Conservation (phyloP, 2,113 vertebrate genomes). For the Canis aureus region DNA sequence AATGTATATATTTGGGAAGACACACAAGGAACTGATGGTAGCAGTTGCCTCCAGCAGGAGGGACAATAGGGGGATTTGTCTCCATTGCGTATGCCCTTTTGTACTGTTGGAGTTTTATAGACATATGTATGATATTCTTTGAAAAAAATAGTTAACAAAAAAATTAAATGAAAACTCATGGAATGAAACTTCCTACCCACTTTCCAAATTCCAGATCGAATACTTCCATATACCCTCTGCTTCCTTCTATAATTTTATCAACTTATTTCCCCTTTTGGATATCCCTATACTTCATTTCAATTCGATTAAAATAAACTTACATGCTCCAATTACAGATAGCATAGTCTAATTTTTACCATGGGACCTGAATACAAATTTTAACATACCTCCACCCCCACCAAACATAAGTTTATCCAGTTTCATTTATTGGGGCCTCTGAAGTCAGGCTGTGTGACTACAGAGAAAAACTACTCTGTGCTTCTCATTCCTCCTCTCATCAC, state of each 20-base stretch:
- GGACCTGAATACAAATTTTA: background rate
- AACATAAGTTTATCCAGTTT: background rate
- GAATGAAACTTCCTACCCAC: background rate
- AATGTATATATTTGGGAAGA: background rate
- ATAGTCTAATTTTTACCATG: background rate
- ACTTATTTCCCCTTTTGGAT: background rate
- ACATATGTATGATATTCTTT: background rate
- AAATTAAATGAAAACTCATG: background rate
- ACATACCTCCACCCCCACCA: background rate
- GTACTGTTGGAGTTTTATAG: background rate
- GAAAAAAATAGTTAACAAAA: background rate
- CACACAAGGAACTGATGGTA: background rate
- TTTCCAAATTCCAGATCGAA: background rate
- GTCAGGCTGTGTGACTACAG: background rate
- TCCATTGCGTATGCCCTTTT: background rate
- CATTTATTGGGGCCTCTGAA: background rate
- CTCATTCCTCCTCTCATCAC: constrained; percentile 6
- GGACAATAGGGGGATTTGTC: background rate
- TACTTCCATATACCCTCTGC: background rate
- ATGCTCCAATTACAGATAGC: background rate
- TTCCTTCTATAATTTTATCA: background rate
- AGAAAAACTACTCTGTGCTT: background rate
- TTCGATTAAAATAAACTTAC: background rate
- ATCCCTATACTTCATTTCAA: background rate
- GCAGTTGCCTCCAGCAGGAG: background rate